phyloP scores from a whole-genome alignment of 2,797 vertebrate genomes.

The Dromococcyx pavoninus region DNA sequence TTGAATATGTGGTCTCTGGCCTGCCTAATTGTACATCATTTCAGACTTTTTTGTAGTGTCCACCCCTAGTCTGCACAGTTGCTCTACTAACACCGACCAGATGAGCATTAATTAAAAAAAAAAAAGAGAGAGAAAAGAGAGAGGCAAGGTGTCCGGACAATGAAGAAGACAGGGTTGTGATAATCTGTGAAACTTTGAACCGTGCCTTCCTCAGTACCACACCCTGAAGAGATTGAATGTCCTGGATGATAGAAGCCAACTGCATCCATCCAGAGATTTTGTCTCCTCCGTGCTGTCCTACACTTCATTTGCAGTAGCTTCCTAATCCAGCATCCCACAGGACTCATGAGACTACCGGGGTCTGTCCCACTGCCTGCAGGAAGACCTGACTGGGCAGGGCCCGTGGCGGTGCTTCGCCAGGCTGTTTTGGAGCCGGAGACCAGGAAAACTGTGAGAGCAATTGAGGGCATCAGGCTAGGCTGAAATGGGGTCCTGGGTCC shows the following conservation, averaged over 20 bases:
- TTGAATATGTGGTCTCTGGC: background rate
- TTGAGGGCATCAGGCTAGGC: background rate
- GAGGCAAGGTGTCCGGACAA: background rate
- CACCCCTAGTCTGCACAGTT: background rate
- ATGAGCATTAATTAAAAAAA: background rate
- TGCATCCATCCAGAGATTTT: background rate
- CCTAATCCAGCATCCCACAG: background rate
- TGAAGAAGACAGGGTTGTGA: background rate
- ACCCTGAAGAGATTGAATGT: background rate
- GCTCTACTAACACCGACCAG: background rate
- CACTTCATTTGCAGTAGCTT: background rate
- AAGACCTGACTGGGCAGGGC: accelerated
- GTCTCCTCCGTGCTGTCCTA: background rate
- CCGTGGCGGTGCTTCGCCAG: too few species aligned
- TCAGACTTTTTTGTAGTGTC: background rate
- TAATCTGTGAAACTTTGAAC: background rate
- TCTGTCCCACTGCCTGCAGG: accelerated
- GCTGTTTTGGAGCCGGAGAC: background rate
- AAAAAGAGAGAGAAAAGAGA: background rate
- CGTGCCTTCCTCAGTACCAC: background rate
- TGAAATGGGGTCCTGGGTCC: background rate
- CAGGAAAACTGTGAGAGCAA: background rate
- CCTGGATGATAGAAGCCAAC: background rate
- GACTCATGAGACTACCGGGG: background rate
- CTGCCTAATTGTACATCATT: background rate